phyloP scores from a whole-genome alignment of 2,888 invertebrate genomes.

The Rutpela maculata region DNA sequence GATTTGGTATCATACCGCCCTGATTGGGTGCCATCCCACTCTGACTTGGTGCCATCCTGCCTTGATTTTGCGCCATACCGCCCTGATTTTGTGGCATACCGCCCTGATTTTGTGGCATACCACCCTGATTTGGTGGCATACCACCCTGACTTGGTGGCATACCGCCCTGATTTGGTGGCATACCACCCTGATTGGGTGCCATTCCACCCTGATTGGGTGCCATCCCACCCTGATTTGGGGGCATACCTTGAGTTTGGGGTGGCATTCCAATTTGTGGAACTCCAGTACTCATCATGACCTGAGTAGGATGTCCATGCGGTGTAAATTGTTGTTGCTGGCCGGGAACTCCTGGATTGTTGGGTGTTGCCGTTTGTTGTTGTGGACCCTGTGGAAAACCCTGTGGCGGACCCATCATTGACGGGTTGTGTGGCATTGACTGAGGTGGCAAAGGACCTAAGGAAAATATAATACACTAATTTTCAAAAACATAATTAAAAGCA shows the following conservation, averaged over 20 bases:
- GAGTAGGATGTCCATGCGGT: conserved; percentile 54
- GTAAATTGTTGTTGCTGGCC: conserved; percentile 51
- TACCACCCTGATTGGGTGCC: conserved; percentile 34
- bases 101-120: conserved; percentile 38
- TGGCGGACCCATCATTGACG: conserved; percentile 46
- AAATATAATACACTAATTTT: background rate
- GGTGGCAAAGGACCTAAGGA: conserved; percentile 60
- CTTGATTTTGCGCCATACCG: conserved; percentile 34
- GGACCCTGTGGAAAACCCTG: conserved; percentile 51
- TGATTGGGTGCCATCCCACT: conserved; percentile 31
- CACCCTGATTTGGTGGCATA: conserved; percentile 42
- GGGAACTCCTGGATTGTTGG: conserved; percentile 53
- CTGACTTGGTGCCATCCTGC: conserved; percentile 36
- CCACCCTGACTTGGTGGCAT: conserved; percentile 36
- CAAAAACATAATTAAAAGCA: no score
- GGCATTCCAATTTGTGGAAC: no score
- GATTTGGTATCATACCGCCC: conserved; percentile 36
- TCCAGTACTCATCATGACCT: conserved; percentile 62
- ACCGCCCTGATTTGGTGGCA: conserved; percentile 42
- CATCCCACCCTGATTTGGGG: conserved; percentile 42
- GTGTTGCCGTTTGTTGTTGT: conserved; percentile 53
- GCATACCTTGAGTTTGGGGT: conserved; percentile 34
- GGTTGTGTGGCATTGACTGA: conserved; percentile 47
- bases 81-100: conserved; percentile 42
- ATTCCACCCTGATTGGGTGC: conserved; percentile 28